Evolutionary conservation across 2,113 vertebrate genomes (phyloP).

Genomic region (Trematocara stigmaticum): DNA sequence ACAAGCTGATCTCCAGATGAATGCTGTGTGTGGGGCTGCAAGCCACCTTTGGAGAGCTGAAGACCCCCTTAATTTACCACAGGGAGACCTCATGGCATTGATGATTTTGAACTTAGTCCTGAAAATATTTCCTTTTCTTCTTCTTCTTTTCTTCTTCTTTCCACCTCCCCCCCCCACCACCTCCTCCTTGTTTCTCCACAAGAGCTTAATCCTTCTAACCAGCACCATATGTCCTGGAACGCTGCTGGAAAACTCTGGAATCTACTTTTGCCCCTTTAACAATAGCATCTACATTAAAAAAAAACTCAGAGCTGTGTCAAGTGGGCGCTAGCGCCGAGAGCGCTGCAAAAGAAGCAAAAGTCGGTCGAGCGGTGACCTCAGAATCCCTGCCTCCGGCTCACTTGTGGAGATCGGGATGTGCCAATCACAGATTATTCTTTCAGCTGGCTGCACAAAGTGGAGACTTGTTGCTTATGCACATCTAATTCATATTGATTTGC

Average conservation of each 20-base stretch:
- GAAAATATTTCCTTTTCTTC: slow-evolving; percentile 52
- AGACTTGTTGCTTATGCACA: not conserved
- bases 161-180: not conserved
- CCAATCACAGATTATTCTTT: not conserved
- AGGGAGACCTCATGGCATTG: slow-evolving; percentile 57
- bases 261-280: slow-evolving; percentile 59
- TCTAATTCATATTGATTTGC: slow-evolving; percentile 22
- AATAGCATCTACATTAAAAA: slow-evolving; percentile 62
- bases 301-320: slow-evolving; percentile 21
- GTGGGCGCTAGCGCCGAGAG: slow-evolving; percentile 27
- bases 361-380: not conserved
- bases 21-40: slow-evolving; percentile 34
- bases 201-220: slow-evolving; percentile 66
- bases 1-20: slow-evolving; percentile 32
- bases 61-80: slow-evolving; percentile 51
- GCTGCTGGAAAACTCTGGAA: slow-evolving; percentile 66
- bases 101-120: slow-evolving; percentile 58
- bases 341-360: not conserved
- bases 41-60: slow-evolving; percentile 52
- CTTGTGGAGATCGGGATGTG: not conserved
- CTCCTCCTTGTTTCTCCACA: slow-evolving; percentile 40
- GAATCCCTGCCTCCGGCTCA: not conserved
- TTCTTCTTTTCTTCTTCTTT: slow-evolving; percentile 6
- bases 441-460: not conserved
- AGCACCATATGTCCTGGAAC: slow-evolving; percentile 70